phyloP scores from a whole-genome alignment of 2,113 vertebrate species.

The Eulemur macaco region DNA sequence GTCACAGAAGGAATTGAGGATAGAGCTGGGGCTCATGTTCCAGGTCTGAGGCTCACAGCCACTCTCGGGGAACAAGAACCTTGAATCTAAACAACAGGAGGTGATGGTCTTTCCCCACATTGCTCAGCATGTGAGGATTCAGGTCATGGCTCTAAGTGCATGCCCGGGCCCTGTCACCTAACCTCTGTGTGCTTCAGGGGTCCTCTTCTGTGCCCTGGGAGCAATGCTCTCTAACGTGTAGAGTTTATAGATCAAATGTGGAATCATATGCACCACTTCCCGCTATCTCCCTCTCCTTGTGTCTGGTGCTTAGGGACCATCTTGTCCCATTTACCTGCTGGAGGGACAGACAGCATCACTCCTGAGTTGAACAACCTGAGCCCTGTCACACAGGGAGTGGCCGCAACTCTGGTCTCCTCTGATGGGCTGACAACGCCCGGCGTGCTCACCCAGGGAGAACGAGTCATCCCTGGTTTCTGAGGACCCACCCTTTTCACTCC shows the following conservation, averaged over 20 bases:
- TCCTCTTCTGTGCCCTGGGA: background rate
- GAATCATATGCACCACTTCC: rapidly evolving
- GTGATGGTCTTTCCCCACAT: background rate
- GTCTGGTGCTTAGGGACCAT: background rate
- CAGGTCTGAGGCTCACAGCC: background rate
- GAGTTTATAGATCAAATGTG: background rate
- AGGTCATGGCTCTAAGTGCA: background rate
- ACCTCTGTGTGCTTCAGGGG: background rate
- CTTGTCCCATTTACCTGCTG: background rate
- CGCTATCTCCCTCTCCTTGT: background rate
- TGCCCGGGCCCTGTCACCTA: no score
- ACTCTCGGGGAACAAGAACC: background rate
- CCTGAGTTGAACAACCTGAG: background rate
- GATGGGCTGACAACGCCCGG: background rate
- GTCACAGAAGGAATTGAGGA: background rate
- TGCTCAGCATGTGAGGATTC: background rate
- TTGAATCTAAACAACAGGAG: background rate
- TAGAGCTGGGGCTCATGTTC: background rate
- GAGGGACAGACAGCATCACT: background rate
- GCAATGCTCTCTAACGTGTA: background rate
- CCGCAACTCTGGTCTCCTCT: background rate
- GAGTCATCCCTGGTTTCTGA: background rate
- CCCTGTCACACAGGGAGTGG: background rate
- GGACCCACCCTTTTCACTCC: rapidly evolving
- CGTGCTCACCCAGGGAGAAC: background rate